Evolutionary conservation across 2,888 invertebrate species (phyloP), one percentile per base, ranked within the genome.

Genomic region (Tanaodytes sp.): DNA sequence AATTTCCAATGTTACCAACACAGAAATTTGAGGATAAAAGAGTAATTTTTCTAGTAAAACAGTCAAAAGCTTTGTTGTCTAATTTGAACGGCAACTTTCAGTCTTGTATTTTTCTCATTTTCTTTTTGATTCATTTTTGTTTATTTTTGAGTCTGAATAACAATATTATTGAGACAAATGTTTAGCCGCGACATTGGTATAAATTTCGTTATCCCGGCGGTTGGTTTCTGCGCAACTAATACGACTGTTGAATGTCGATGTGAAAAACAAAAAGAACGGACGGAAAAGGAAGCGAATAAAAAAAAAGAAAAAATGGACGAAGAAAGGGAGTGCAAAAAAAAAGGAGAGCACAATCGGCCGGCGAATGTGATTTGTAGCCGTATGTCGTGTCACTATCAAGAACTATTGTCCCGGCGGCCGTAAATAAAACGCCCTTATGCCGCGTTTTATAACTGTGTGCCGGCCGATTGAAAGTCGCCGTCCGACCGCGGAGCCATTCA

Each of bases 341-440:
- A 12, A 6, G 19, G 19, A 48, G 14, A 9, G 20, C n/a, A 8
- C 11, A 12, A n/a, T 73, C 63, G 64, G 46, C 49, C 71, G 55
- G 61, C 65, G 75, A 74, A 73, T 70, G 71, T 75, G 73, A 75
- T 75, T 75, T 75, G 75, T 72, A 72, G 64, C 73, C 75, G 72
- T 74, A 73, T 75, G 74, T 71, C 72, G 67, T 51, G 45, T 55
- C 67, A 52, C 57, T 62, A 64, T 63, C 69, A 67, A 67, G 63
- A 71, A 57, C 73, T 55, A 74, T 74, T 74, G 73, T 74, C 55
- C 72, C 49, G 65, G 65, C 64, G 61, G 72, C 63, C 71, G 73
- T 75, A 75, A 75, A 75, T 75, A 75, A 75, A 75, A 75, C 75
- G 73, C 75, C 74, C 73, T 68, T 74, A 70, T 66, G 72, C 63